These are phyloP conservation scores for Intellagama lesueurii DNA, from an alignment of 2,797 vertebrate species.

Conservation along the genomic window DNA sequence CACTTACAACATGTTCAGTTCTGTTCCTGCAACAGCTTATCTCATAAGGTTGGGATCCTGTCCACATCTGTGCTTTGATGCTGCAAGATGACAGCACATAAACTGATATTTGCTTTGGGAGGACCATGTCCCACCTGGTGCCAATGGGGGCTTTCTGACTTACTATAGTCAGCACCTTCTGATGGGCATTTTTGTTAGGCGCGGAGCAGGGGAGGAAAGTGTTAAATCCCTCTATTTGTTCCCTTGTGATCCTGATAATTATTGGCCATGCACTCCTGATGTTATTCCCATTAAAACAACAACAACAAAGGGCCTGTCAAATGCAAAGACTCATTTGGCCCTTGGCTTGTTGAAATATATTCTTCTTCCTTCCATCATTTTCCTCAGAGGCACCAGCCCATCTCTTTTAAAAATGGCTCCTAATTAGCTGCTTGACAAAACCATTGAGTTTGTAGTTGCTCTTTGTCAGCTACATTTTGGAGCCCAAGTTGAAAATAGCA, in stretches of 20 bases:
- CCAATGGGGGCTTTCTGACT: neutral
- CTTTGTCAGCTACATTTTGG: constrained; percentile 21
- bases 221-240: neutral
- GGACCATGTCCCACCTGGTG: neutral
- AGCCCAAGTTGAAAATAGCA: constrained; percentile 2
- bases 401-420: neutral
- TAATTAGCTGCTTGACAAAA: constrained; percentile 29
- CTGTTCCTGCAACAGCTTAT: too few species aligned
- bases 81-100: too few species aligned
- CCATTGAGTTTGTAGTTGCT: neutral
- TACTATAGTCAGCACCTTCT: neutral
- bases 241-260: neutral
- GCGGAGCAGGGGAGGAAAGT: too few species aligned
- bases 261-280: neutral
- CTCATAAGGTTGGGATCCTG: too few species aligned
- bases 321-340: neutral
- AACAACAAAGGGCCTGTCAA: neutral
- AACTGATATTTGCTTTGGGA: neutral
- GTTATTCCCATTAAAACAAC: neutral
- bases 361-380: neutral
- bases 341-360: neutral
- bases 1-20: too few species aligned
- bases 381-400: neutral
- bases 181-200: neutral
- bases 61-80: too few species aligned